Conservation (phyloP, 2,888 invertebrate genomes). For the Ischnus inquisitorius region DNA sequence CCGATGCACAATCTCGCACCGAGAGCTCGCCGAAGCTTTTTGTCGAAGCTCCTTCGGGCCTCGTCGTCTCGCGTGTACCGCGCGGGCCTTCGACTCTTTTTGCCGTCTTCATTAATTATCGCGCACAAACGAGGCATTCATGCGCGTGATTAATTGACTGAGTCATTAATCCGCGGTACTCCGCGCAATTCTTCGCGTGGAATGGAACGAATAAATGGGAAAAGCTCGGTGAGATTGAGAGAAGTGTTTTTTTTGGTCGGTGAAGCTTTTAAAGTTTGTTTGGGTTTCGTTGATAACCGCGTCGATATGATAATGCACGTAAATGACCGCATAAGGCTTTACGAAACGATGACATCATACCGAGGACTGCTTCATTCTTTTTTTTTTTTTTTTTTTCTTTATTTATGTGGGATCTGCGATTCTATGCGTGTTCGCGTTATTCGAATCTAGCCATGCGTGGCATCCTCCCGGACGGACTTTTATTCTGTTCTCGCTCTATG, state of each 20-base stretch:
- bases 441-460: conserved; percentile 50
- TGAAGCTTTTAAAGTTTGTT: background rate
- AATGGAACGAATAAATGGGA: background rate
- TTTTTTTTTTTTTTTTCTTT: conserved; percentile 5
- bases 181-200: background rate
- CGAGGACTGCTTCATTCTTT: conserved; percentile 10
- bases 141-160: conserved; percentile 2
- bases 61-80: background rate
- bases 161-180: conserved; percentile 55
- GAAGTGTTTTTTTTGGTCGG: background rate
- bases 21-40: conserved; percentile 15
- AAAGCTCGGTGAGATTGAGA: background rate
- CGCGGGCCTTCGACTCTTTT: conserved; percentile 8
- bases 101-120: background rate
- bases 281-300: conserved; percentile 18
- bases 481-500: background rate
- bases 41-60: background rate
- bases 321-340: conserved; percentile 66
- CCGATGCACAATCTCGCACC: conserved; percentile 50
- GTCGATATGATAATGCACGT: conserved; percentile 27
- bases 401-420: conserved; percentile 24
- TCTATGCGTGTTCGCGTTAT: conserved; percentile 44
- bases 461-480: conserved; percentile 19
- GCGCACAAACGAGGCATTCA: conserved; percentile 10
- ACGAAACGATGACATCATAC: conserved; percentile 69